Evolutionary conservation across 2,113 vertebrate species (phyloP).

Genomic region (Cariama cristata): DNA sequence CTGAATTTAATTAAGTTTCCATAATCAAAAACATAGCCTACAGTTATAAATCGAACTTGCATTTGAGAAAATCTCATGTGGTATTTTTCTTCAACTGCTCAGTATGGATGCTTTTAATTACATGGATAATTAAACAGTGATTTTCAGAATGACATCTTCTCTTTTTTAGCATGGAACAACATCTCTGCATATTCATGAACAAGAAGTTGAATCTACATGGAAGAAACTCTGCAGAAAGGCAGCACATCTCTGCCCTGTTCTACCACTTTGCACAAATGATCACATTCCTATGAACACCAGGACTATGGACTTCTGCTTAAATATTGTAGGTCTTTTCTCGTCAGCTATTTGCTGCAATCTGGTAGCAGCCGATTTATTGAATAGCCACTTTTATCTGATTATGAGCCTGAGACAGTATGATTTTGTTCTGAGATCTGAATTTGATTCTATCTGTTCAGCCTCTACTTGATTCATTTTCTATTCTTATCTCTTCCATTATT

Average conservation of each 20-base stretch:
- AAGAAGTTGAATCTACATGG: not conserved
- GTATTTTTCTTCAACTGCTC: slow-evolving; percentile 19
- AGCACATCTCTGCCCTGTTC: not conserved
- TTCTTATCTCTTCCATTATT: not conserved
- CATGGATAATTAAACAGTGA: slow-evolving; percentile 44
- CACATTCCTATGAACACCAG: not conserved
- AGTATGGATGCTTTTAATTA: slow-evolving; percentile 61
- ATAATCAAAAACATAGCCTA: slow-evolving; percentile 16
- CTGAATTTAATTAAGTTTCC: slow-evolving; percentile 17
- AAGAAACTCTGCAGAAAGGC: not conserved
- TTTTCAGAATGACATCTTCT: slow-evolving; percentile 8
- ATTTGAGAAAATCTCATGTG: slow-evolving; percentile 2
- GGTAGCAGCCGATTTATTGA: rapidly evolving
- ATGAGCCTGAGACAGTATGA: not conserved
- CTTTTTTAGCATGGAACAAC: not conserved
- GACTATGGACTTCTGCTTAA: rapidly evolving
- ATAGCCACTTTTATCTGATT: not conserved
- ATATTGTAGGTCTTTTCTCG: rapidly evolving
- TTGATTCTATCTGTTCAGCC: not conserved
- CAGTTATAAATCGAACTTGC: slow-evolving; percentile 19
- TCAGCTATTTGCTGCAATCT: not conserved
- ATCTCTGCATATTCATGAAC: not conserved
- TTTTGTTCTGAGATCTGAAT: not conserved
- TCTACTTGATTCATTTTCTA: not conserved
- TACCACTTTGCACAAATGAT: not conserved